Base-by-base conservation (phyloP, 2,888 invertebrate species). In the Leptopterna dolabrata region DNA sequence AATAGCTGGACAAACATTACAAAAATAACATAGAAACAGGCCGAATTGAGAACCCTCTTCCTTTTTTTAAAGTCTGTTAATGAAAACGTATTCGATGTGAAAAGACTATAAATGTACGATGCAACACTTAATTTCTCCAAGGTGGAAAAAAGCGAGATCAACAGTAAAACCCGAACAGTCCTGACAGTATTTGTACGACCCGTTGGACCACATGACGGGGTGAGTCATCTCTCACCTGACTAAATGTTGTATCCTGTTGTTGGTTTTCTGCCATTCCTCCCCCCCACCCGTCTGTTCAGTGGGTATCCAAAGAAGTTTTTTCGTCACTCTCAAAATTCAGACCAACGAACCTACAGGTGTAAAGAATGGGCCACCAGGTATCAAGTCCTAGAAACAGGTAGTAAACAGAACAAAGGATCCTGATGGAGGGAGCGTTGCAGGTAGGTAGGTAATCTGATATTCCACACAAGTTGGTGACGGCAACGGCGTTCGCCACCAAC, bases 381-480 rank as follows among this genome's bases (percentile, higher is more conserved):
- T 24, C 1, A 4, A 27, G 63, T 4, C 63, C 24, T 24, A 14
- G 73, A 63, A 76, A 51, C 85, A 85, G 85, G 85, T 85, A 85
- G 73, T 45, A 47, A 76, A 73, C 45, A 45, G 45, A 76, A 85
- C 73, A 85, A 85, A 85, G 51, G 73, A 36, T 4, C 30, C 55
- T 6, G 55, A n/a, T 29, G 81, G 36, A 81, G 81, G 81, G 55
- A 30, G 81, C 51, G 30, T 19, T 24, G 63, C 85, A 85, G 85
- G 85, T 85, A 85, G 73, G 63, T 76, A 85, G 85, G 85, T 85
- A 85, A 85, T 85, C 29, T 45, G 85, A 85, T 85, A 85, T 85
- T 85, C 85, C 27, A 76, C 30, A 47, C 73, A 45, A 73, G 85
- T 71, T 43, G 73, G 76, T 13, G 47, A 70, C 71, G 70, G 30